Evolutionary conservation across 2,797 vertebrate species (phyloP).

Genomic region (Crocodylus rhombifer): DNA sequence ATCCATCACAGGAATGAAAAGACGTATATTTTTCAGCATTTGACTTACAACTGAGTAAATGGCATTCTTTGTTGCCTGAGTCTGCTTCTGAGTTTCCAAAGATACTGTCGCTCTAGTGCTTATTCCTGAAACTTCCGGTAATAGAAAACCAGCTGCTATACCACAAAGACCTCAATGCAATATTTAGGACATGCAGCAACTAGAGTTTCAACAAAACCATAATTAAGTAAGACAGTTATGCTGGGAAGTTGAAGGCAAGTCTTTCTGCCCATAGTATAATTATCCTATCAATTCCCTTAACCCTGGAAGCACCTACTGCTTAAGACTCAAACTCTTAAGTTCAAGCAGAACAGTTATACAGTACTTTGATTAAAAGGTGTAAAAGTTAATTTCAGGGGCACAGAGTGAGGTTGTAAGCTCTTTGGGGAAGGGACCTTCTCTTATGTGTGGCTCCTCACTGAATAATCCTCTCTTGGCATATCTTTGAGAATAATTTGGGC

Average conservation of each 20-base stretch:
- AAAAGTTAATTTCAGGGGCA: not conserved
- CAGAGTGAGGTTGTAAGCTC: not conserved
- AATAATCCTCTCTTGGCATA: not conserved
- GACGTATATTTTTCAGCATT: not conserved
- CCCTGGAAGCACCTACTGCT: not conserved
- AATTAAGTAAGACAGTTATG: not conserved
- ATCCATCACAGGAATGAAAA: not conserved
- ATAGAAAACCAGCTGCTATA: not conserved
- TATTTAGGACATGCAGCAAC: not conserved
- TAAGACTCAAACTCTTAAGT: not conserved
- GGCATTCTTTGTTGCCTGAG: slow-evolving; percentile 4
- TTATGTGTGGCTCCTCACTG: not conserved
- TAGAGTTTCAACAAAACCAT: not conserved
- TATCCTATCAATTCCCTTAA: not conserved
- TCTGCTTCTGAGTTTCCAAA: not conserved
- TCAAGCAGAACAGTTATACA: not conserved
- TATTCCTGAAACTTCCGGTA: not conserved
- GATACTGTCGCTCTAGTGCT: not conserved
- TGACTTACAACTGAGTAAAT: slow-evolving; percentile 13
- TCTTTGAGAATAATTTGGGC: not conserved
- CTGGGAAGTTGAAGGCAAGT: not conserved
- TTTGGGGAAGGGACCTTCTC: not conserved
- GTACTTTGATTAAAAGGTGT: not conserved
- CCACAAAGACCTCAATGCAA: not conserved
- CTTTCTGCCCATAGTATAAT: not conserved